Percentiles rank a stretch among this genome's conserved stretches.
Evolutionary conservation across 2,888 invertebrate genomes (phyloP).

Genomic region (Hylaea fasciaria): DNA sequence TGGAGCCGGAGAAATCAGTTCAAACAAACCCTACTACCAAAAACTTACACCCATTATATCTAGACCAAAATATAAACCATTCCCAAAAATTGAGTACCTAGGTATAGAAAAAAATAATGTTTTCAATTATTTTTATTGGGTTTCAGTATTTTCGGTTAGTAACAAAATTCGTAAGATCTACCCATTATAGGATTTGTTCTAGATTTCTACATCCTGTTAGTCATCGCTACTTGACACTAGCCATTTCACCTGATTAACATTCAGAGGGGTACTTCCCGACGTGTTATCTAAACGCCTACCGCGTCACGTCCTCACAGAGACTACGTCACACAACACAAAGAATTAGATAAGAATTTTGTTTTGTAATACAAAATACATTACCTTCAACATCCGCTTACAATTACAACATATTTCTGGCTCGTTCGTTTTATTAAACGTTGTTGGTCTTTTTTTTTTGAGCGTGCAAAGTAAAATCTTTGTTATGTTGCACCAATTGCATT

Average conservation of each 20-base stretch:
- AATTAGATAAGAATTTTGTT: slow-evolving; percentile 56
- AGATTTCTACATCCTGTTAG: slow-evolving; percentile 66
- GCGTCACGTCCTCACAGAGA: slow-evolving; percentile 39
- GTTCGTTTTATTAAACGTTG: slow-evolving; percentile 20
- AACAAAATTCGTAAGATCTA: too few species aligned
- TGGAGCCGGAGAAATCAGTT: too few species aligned
- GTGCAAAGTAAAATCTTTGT: too few species aligned
- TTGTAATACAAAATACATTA: slow-evolving; percentile 26
- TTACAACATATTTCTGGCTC: slow-evolving; percentile 33
- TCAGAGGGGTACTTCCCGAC: slow-evolving; percentile 49
- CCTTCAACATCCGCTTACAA: slow-evolving; percentile 38
- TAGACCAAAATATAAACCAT: too few species aligned
- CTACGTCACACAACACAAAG: slow-evolving; percentile 49
- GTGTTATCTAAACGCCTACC: slow-evolving; percentile 28
- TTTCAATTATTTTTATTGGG: too few species aligned
- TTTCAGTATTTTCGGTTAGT: too few species aligned
- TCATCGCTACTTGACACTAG: slow-evolving; percentile 47
- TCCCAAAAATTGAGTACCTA: too few species aligned
- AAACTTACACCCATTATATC: too few species aligned
- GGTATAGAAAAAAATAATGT: too few species aligned
- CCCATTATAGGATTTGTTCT: slow-evolving; percentile 35
- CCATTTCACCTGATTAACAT: slow-evolving; percentile 77
- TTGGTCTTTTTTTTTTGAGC: neutral
- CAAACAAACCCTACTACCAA: too few species aligned
- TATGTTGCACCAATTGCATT: too few species aligned